phyloP scores from a whole-genome alignment of 2,797 vertebrate species.

The Masticophis lateralis region DNA sequence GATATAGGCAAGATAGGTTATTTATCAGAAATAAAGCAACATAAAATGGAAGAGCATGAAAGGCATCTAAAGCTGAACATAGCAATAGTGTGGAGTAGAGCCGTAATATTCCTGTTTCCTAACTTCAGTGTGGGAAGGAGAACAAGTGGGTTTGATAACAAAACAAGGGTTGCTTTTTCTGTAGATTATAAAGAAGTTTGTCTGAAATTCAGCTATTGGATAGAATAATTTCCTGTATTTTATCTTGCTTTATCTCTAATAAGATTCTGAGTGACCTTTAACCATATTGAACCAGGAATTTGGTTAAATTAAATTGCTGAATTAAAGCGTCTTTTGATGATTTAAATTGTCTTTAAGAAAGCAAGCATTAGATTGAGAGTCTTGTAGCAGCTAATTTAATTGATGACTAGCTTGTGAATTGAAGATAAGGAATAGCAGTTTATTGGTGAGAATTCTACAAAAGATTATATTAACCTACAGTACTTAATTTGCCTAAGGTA shows the following conservation, averaged over 20 bases:
- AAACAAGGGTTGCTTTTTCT: not conserved
- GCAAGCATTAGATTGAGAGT: conserved; percentile 53
- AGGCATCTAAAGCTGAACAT: not conserved
- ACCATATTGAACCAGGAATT: conserved; percentile 55
- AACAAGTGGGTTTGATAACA: not conserved
- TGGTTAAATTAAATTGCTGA: fast-evolving
- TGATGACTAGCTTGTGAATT: conserved; percentile 36
- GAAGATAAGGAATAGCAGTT: conserved; percentile 42
- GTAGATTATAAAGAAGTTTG: not conserved
- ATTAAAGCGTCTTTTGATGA: conserved; percentile 38
- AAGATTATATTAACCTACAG: conserved; percentile 42
- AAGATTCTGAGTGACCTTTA: conserved; percentile 27
- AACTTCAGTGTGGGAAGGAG: not conserved
- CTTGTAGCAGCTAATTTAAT: conserved; percentile 31
- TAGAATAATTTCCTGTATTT: conserved; percentile 4
- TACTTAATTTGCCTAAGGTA: conserved; percentile 32
- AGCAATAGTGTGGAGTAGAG: not conserved
- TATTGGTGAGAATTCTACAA: conserved; percentile 47
- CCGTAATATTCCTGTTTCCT: not conserved
- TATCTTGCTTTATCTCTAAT: not conserved
- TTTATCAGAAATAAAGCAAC: not conserved
- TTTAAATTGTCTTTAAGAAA: conserved; percentile 56
- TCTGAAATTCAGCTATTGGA: not conserved
- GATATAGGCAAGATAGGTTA: not conserved
- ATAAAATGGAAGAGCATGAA: not conserved